A percentile compares a stretch with the other conserved stretches of the same genome.
phyloP scores from a whole-genome alignment of 2,797 vertebrate species.

The Triplophysa yarkandensis region DNA sequence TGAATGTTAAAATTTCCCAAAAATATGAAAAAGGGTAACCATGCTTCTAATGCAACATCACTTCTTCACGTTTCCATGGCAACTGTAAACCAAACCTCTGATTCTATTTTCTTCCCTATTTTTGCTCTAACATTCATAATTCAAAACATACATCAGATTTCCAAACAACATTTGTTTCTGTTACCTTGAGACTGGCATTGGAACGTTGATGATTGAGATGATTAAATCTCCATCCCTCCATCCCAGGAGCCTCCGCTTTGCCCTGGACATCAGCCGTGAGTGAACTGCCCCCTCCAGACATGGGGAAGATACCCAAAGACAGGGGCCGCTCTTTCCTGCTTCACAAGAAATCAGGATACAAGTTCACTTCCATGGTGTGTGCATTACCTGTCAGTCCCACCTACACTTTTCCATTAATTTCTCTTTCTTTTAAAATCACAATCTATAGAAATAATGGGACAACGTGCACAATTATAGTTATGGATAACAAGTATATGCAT shows the following conservation, averaged over 20 bases:
- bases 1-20: too few species aligned
- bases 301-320: slow-evolving; percentile 90
- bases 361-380: neutral
- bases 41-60: neutral
- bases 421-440: neutral
- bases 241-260: slow-evolving; percentile 81
- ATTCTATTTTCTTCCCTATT: slow-evolving; percentile 5
- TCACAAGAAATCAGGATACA: neutral
- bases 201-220: slow-evolving; percentile 86
- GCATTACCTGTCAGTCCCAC: neutral
- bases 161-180: neutral
- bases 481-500: too few species aligned
- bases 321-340: slow-evolving; percentile 92
- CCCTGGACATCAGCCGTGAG: slow-evolving; percentile 83
- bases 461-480: too few species aligned
- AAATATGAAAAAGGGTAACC: neutral
- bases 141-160: neutral
- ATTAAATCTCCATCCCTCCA: slow-evolving; percentile 89
- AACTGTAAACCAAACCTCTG: slow-evolving; percentile 21
- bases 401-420: too few species aligned
- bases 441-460: too few species aligned
- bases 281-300: slow-evolving; percentile 78
- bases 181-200: slow-evolving; percentile 92
- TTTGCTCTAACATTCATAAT: neutral
- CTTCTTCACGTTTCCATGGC: slow-evolving; percentile 45